phyloP scores from a whole-genome alignment of 2,113 vertebrate genomes.

The Sinocyclocheilus anophthalmus region DNA sequence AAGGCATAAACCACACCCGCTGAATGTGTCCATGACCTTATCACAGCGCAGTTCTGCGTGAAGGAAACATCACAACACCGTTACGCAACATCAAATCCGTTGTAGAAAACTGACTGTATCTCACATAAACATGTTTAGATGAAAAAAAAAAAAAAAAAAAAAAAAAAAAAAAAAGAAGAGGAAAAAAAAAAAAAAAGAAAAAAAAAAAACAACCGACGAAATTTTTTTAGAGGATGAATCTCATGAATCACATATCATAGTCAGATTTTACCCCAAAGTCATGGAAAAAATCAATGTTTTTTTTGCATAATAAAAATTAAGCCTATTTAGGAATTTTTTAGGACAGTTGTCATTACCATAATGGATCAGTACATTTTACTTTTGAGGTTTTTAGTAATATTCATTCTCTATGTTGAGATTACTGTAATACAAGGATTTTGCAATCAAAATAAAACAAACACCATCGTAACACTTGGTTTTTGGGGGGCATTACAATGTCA shows the following conservation, averaged over 20 bases:
- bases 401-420: too few species aligned
- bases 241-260: not conserved
- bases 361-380: not conserved
- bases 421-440: not conserved
- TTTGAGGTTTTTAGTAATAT: not conserved
- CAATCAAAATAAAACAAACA: not conserved
- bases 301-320: not conserved
- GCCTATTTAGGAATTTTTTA: not conserved
- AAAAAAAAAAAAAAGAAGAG: too few species aligned
- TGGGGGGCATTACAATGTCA: too few species aligned
- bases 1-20: conserved; percentile 93
- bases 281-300: too few species aligned
- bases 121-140: not conserved
- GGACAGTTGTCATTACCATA: not conserved
- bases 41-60: conserved; percentile 89
- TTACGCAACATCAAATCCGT: not conserved
- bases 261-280: not conserved
- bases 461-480: too few species aligned
- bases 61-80: conserved; percentile 1
- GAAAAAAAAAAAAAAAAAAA: too few species aligned
- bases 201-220: not conserved
- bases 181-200: too few species aligned
- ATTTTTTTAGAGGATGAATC: not conserved
- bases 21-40: conserved; percentile 94
- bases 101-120: not conserved